phyloP scores from a whole-genome alignment of 2,888 invertebrate species.

The Dexiosoma caninum region DNA sequence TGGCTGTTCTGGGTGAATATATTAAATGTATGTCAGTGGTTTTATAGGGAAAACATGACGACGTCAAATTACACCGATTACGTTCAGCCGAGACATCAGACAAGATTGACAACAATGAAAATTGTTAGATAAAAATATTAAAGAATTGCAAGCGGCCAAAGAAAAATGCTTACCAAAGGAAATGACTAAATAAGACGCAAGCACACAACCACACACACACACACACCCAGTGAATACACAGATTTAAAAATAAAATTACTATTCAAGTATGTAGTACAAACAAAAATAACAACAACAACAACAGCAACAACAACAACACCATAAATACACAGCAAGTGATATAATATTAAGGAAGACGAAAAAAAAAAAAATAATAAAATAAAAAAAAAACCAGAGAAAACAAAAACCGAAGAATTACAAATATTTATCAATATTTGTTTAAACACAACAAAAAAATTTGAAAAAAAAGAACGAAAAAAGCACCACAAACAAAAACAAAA shows the following conservation, averaged over 20 bases:
- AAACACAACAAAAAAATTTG: neutral
- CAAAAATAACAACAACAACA: conserved; percentile 1
- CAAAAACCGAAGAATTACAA: too few species aligned
- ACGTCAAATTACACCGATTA: neutral
- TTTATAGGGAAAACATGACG: conserved; percentile 41
- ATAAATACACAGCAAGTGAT: conserved; percentile 33
- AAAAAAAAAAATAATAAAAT: conserved; percentile 14
- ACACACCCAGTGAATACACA: too few species aligned
- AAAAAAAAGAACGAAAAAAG: neutral
- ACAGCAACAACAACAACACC: too few species aligned
- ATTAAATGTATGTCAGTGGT: conserved; percentile 59
- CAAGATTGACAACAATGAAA: neutral
- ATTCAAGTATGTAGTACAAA: neutral
- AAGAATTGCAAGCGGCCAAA: conserved; percentile 23
- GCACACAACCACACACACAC: neutral
- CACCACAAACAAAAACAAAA: conserved; percentile 1
- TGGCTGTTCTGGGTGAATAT: conserved; percentile 32
- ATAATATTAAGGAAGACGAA: conserved; percentile 14
- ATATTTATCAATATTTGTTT: conserved; percentile 41
- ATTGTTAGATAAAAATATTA: conserved; percentile 17
- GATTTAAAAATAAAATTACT: neutral
- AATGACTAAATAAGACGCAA: neutral
- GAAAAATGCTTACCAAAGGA: conserved; percentile 30
- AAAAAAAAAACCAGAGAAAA: neutral
- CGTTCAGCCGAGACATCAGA: neutral